Conservation (phyloP, 1,140 invertebrate species). For the Aradophagus sp. region DNA sequence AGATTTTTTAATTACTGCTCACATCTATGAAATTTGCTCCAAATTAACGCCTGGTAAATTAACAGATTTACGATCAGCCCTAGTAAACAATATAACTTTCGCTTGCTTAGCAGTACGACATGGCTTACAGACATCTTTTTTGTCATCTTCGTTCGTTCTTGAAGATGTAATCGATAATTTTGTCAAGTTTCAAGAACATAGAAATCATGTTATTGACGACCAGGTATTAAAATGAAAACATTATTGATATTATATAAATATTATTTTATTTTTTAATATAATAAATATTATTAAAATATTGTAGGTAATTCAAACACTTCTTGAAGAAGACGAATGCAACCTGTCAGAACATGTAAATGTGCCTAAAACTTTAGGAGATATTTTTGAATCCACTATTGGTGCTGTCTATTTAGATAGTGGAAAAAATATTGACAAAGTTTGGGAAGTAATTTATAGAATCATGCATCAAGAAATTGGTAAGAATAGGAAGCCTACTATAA, state of each 20-base stretch:
- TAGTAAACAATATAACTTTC: conserved; percentile 97
- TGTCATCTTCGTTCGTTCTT: conserved; percentile 79
- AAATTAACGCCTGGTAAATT: conserved; percentile 87
- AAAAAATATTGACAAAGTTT: conserved; percentile 85
- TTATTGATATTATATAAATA: not conserved
- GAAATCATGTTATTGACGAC: conserved; percentile 80
- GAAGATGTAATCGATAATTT: conserved; percentile 84
- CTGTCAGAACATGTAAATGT: conserved; percentile 87
- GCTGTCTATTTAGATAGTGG: conserved; percentile 93
- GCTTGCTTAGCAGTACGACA: conserved; percentile 90
- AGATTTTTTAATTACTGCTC: conserved; percentile 94
- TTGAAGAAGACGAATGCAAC: conserved; percentile 81
- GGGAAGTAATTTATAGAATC: conserved; percentile 86
- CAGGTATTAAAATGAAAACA: conserved; percentile 67
- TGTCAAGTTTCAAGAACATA: conserved; percentile 84
- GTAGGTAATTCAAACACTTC: conserved; percentile 62
- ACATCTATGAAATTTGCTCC: conserved; percentile 85
- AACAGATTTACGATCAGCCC: conserved; percentile 93
- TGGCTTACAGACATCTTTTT: conserved; percentile 84
- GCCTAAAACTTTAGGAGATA: conserved; percentile 95
- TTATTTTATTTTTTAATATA: conserved; percentile 5
- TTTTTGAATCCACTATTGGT: conserved; percentile 94
- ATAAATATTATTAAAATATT: not conserved
- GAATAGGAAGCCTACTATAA: too few relatives aligned
- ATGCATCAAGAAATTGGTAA: conserved; percentile 83